A percentile compares a stretch with the other conserved stretches of the same genome.
phyloP scores from a whole-genome alignment of 2,113 vertebrate genomes.

The Sylvilagus bachmani region DNA sequence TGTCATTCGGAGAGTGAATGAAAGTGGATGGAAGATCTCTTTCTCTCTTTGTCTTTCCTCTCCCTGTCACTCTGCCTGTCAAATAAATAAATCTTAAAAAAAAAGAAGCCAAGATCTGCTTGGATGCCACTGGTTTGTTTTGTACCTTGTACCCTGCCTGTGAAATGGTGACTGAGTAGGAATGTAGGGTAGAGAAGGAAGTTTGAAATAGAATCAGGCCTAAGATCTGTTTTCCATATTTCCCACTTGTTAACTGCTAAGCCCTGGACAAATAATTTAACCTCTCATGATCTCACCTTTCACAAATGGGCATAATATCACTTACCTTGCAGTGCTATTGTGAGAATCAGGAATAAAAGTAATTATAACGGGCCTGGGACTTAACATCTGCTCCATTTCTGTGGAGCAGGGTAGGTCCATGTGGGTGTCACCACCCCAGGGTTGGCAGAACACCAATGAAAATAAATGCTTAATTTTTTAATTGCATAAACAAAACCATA shows the following conservation, averaged over 20 bases:
- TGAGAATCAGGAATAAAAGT: not conserved
- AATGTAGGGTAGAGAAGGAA: not conserved
- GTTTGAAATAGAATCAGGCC: conserved; percentile 8
- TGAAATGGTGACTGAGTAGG: not conserved
- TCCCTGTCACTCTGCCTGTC: too few species aligned
- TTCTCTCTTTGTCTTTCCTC: too few species aligned
- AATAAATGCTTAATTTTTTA: conserved; percentile 79
- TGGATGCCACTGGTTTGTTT: not conserved
- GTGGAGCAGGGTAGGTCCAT: conserved; percentile 65
- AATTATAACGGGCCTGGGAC: not conserved
- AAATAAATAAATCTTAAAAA: too few species aligned
- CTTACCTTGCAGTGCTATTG: not conserved
- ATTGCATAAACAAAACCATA: conserved; percentile 78
- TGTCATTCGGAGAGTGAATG: too few species aligned
- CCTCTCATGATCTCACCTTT: not conserved
- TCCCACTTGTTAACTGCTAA: not conserved
- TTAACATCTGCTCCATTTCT: conserved; percentile 60
- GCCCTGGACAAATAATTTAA: not conserved
- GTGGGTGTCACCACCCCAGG: conserved; percentile 75
- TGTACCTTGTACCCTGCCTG: not conserved
- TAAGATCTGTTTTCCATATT: not conserved
- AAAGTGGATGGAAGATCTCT: too few species aligned
- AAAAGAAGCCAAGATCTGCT: not conserved
- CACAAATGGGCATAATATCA: conserved; percentile 9
- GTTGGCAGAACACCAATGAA: conserved; percentile 78